Percentiles rank a stretch among this genome's conserved stretches.
Evolutionary conservation across 2,888 invertebrate genomes (phyloP).

Genomic region (Lissonota sp.): DNA sequence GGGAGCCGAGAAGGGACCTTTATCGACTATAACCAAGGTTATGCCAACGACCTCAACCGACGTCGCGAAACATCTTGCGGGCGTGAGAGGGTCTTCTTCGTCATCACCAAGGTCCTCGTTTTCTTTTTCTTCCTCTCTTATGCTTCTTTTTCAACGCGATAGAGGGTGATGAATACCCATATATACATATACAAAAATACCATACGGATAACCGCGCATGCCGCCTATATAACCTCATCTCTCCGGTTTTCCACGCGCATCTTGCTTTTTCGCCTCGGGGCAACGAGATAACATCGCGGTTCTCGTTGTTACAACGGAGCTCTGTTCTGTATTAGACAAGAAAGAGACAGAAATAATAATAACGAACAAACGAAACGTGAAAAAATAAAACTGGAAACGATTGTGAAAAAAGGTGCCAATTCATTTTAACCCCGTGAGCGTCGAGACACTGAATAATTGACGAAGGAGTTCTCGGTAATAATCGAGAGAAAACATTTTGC

Average conservation of each 20-base stretch:
- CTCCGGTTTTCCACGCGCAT: slow-evolving; percentile 26
- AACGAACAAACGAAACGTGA: slow-evolving; percentile 8
- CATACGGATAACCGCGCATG: too few species aligned
- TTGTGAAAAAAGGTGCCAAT: slow-evolving; percentile 16
- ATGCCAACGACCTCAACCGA: slow-evolving; percentile 50
- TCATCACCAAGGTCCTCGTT: slow-evolving; percentile 57
- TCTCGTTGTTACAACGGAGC: too few species aligned
- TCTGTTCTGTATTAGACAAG: too few species aligned
- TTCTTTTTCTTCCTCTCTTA: slow-evolving; percentile 7
- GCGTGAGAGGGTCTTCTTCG: slow-evolving; percentile 42
- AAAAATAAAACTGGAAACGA: slow-evolving; percentile 19
- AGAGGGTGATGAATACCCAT: slow-evolving; percentile 17
- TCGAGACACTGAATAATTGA: not conserved
- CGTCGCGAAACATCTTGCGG: slow-evolving; percentile 38
- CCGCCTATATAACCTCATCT: slow-evolving; percentile 15
- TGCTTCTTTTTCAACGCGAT: not conserved
- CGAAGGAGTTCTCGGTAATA: not conserved
- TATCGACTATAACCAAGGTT: slow-evolving; percentile 53
- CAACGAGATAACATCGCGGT: not conserved
- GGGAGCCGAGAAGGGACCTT: slow-evolving; percentile 30
- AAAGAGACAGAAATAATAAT: too few species aligned
- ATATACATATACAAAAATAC: slow-evolving; percentile 2
- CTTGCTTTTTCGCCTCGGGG: slow-evolving; percentile 42
- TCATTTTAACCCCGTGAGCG: too few species aligned
- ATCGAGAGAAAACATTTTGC: too few species aligned